Conservation (phyloP, 2,797 vertebrate species). For the Chaetodon trifasciatus region DNA sequence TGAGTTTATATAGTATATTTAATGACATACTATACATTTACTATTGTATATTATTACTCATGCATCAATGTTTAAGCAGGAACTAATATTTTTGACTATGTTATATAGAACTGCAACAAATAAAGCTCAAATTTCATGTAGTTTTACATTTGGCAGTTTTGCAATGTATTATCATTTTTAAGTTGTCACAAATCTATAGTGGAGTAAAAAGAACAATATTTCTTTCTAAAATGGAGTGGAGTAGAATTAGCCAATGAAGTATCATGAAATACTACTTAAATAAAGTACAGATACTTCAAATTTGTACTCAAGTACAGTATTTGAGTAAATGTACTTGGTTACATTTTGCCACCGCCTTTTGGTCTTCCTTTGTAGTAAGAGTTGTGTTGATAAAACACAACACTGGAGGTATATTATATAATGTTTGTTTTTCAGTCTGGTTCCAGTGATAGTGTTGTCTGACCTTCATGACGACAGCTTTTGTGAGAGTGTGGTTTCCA, state of each 20-base stretch:
- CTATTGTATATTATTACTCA: too few species aligned
- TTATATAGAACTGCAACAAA: too few species aligned
- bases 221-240: not conserved
- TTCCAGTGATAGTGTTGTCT: not conserved
- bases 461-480: slow-evolving; percentile 34
- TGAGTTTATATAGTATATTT: too few species aligned
- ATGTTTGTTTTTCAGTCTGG: not conserved
- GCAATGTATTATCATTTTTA: too few species aligned
- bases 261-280: not conserved
- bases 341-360: not conserved
- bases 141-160: too few species aligned
- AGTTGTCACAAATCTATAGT: not conserved
- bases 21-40: too few species aligned
- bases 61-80: too few species aligned
- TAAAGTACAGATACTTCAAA: not conserved
- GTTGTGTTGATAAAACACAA: too few species aligned
- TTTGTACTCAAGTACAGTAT: not conserved
- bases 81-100: too few species aligned
- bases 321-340: too few species aligned
- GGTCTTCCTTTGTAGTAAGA: not conserved
- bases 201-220: not conserved
- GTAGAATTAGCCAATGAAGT: not conserved
- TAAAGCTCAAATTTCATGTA: too few species aligned
- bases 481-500: slow-evolving; percentile 23
- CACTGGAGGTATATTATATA: not conserved